Evolutionary conservation across 2,888 invertebrate species (phyloP), one percentile per base, ranked within the genome.

Genomic region (Lycophotia porphyrea): DNA sequence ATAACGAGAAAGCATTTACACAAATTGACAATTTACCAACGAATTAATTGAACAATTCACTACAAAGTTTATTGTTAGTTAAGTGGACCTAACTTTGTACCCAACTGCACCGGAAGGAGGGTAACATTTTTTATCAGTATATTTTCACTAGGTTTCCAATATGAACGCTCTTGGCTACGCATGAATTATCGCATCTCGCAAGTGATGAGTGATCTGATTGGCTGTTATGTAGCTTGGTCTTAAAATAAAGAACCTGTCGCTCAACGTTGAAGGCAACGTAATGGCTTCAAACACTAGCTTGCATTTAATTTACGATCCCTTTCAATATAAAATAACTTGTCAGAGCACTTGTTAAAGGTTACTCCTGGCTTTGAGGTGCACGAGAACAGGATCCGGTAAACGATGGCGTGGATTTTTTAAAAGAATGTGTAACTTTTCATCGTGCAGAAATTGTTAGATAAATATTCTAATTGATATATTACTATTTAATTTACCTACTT

Each of bases 161-260:
- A 63, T 39, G n/a, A 24, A 11, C 34, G 31, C 11, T 1, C 52
- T 63, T 27, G 27, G 36, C n/a, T 34, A 27, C 24, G 15, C 44
- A 65, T 52, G 34, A 49, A 65, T 65, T 65, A 74, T 58, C 47
- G 55, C 83, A 65, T 60, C 67, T 78, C 58, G 36, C 52, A 39
- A 71, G 74, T 71, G 83, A 71, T 65, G 75, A 82, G 49, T 66
- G 79, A 44, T 49, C 67, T 49, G 68, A 78, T 68, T 60, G 72
- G 60, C 68, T 42, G 21, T n/a, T 74, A 44, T 36, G 42, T 31
- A 34, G 67, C 49, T 0, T 47, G 66, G 13, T 74, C 71, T 60
- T 70, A 80, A 82, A 80, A 84, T 84, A 84, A 74, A 84, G 71
- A 84, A 76, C 85, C 76, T 68, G 85, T 84, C 85, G 60, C 31